Conservation (phyloP, 2,113 vertebrate species). For the Phrynocephalus versicolor region DNA sequence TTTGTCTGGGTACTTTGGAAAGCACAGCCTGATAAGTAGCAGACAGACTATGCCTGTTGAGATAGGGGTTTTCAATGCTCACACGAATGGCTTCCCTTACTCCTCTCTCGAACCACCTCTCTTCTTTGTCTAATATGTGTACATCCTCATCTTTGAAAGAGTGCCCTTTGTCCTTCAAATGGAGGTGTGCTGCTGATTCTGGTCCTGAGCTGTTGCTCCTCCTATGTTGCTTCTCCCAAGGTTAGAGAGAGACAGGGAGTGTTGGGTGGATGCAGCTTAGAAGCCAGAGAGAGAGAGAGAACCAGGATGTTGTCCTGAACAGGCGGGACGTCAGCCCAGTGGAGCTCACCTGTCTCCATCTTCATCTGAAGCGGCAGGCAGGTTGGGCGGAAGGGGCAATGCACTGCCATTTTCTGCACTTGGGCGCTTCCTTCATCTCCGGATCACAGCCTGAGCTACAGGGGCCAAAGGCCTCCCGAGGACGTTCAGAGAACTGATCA, state of each 20-base stretch:
- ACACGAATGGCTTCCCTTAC: too few species aligned
- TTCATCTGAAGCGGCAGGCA: background rate
- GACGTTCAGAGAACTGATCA: background rate
- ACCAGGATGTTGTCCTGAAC: background rate
- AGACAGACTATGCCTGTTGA: too few species aligned
- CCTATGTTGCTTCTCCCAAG: background rate
- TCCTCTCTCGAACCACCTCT: too few species aligned
- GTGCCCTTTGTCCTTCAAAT: too few species aligned
- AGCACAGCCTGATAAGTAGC: too few species aligned
- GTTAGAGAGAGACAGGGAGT: background rate
- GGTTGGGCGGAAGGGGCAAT: background rate
- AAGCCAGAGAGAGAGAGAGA: background rate
- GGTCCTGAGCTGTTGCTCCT: too few species aligned
- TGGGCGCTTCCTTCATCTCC: background rate
- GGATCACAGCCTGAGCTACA: background rate
- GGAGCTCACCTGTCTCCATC: background rate
- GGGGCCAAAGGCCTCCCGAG: background rate
- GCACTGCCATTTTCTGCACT: background rate
- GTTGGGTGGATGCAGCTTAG: background rate
- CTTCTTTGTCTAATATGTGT: too few species aligned
- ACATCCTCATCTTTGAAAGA: too few species aligned
- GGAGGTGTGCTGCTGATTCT: too few species aligned
- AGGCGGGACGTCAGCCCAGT: background rate
- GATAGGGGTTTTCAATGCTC: too few species aligned
- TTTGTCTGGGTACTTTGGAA: too few species aligned